These are phyloP conservation scores for Ophthalmolycus amberensis DNA, from an alignment of 2,113 vertebrate species.

Conservation along the genomic window DNA sequence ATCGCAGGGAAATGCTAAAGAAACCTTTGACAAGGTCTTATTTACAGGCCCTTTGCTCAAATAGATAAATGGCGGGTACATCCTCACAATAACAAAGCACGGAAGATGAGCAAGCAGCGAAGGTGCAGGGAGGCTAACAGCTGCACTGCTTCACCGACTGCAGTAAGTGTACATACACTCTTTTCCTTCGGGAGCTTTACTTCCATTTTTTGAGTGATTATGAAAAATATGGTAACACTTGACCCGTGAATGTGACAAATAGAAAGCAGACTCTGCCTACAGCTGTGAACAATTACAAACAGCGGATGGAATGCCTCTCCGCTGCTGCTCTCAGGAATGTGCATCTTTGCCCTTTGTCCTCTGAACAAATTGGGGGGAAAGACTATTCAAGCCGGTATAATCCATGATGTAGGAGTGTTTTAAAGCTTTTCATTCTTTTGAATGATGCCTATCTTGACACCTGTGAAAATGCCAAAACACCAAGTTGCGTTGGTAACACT, in stretches of 20 bases:
- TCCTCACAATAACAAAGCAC: constrained; percentile 34
- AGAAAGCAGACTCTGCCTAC: constrained; percentile 68
- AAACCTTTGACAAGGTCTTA: constrained; percentile 51
- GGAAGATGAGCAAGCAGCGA: constrained; percentile 27
- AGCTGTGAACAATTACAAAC: constrained; percentile 81
- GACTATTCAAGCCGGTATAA: constrained; percentile 42
- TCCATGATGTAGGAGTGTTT: constrained; percentile 28
- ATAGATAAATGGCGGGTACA: constrained; percentile 44
- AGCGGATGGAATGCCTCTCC: constrained; percentile 72
- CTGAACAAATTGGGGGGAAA: constrained; percentile 64
- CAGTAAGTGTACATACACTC: constrained; percentile 39
- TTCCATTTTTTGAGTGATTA: constrained; percentile 60
- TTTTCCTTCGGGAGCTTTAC: constrained; percentile 39
- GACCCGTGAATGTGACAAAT: constrained; percentile 79
- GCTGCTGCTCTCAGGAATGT: constrained; percentile 73
- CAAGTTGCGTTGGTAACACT: background rate
- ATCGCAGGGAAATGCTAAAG: constrained; percentile 17
- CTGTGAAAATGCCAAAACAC: constrained; percentile 40
- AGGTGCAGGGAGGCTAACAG: constrained; percentile 34
- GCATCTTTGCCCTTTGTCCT: constrained; percentile 76
- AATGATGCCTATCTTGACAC: constrained; percentile 32
- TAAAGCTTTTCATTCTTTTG: constrained; percentile 48
- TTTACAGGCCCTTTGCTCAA: constrained; percentile 33
- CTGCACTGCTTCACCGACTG: constrained; percentile 52
- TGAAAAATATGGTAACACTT: constrained; percentile 64